Conservation (phyloP, 2,113 vertebrate genomes). For the Puma concolor region DNA sequence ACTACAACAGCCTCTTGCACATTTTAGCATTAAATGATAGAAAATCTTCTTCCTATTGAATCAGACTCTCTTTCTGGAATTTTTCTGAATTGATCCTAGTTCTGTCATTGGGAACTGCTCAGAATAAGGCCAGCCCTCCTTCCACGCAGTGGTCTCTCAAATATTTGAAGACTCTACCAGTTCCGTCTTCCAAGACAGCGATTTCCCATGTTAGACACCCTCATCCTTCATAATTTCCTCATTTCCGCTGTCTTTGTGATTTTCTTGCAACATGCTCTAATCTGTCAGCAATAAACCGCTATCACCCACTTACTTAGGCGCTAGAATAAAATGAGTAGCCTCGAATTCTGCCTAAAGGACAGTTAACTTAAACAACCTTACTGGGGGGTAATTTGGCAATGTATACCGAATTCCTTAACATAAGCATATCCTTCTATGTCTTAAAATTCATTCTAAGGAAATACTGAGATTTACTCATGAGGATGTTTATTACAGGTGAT, state of each 20-base stretch:
- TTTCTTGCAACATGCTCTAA: neutral
- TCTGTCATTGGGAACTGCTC: neutral
- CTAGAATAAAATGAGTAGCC: neutral
- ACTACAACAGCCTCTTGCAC: neutral
- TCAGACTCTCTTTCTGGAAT: neutral
- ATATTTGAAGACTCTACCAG: neutral
- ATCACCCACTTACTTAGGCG: neutral
- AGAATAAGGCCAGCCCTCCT: neutral
- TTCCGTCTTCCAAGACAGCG: neutral
- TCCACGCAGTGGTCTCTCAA: neutral
- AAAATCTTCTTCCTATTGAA: neutral
- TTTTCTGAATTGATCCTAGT: neutral
- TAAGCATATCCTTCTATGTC: neutral
- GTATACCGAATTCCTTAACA: neutral
- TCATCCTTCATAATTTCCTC: neutral
- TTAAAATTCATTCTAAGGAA: slow-evolving; percentile 3
- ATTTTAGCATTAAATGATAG: neutral
- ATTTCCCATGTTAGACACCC: neutral
- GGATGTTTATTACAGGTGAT: neutral
- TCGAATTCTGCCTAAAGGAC: neutral
- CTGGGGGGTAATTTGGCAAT: neutral
- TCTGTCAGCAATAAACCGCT: neutral
- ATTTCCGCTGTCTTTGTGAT: neutral
- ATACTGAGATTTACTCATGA: neutral
- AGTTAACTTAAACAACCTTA: neutral